Evolutionary conservation across 2,888 invertebrate genomes (phyloP).

Genomic region (Clitarchus hookeri): DNA sequence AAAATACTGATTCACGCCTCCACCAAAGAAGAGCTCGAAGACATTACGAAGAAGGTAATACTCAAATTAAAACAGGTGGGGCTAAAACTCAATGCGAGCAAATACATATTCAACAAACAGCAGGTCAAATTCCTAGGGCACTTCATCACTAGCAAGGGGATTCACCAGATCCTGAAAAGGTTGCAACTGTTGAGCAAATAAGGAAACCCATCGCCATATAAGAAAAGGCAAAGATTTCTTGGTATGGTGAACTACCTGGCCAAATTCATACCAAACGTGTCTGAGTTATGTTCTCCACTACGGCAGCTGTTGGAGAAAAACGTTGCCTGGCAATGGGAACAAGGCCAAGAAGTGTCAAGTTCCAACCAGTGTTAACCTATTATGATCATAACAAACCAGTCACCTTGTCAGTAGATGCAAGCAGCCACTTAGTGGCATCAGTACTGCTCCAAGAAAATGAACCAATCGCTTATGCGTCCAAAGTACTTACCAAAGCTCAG

Average conservation of each 20-base stretch:
- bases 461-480: slow-evolving; percentile 50
- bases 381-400: slow-evolving; percentile 41
- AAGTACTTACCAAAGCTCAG: slow-evolving; percentile 48
- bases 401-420: slow-evolving; percentile 47
- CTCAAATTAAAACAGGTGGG: background rate
- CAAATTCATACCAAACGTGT: slow-evolving; percentile 38
- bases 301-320: slow-evolving; percentile 44
- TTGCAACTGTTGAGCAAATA: background rate
- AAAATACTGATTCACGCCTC: background rate
- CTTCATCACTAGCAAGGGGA: background rate
- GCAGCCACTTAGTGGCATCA: slow-evolving; percentile 44
- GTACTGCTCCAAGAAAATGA: slow-evolving; percentile 46
- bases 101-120: background rate
- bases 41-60: background rate
- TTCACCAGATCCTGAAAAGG: slow-evolving; percentile 17
- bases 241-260: slow-evolving; percentile 20
- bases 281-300: slow-evolving; percentile 43
- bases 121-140: slow-evolving; percentile 25
- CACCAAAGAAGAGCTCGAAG: background rate
- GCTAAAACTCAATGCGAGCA: background rate
- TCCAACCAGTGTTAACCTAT: background rate
- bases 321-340: slow-evolving; percentile 21
- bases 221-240: slow-evolving; percentile 15
- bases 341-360: background rate
- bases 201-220: background rate